phyloP scores from a whole-genome alignment of 2,113 vertebrate species.

The Scomber colias region DNA sequence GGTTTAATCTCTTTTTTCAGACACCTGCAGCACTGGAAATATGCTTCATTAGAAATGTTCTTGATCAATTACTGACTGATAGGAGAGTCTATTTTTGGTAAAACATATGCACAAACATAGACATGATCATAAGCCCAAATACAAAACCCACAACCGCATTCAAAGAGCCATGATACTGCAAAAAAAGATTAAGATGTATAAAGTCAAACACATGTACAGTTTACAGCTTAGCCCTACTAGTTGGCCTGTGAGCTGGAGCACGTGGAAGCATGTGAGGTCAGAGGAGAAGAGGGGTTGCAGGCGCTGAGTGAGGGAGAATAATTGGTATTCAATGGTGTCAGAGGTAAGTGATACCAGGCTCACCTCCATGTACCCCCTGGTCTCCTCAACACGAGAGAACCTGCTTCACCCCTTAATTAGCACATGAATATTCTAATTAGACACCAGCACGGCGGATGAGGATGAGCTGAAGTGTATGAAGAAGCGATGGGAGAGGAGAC shows the following conservation, averaged over 20 bases:
- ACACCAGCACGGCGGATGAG: conserved; percentile 80
- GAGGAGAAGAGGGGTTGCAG: conserved; percentile 38
- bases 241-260: conserved; percentile 48
- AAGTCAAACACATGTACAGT: conserved; percentile 12
- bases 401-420: conserved; percentile 89
- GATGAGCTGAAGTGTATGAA: conserved; percentile 74
- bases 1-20: background rate
- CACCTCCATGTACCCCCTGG: conserved; percentile 77
- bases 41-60: conserved; percentile 18
- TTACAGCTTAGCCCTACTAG: conserved; percentile 27
- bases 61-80: background rate
- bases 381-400: conserved; percentile 80
- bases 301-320: conserved; percentile 63
- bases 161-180: background rate
- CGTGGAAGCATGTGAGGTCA: conserved; percentile 26
- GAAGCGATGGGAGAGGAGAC: conserved; percentile 35
- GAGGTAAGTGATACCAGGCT: conserved; percentile 78
- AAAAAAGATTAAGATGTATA: background rate
- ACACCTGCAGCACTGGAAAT: conserved; percentile 53
- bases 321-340: conserved; percentile 82
- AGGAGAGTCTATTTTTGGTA: background rate
- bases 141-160: background rate
- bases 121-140: background rate
- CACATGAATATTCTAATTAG: conserved; percentile 92
- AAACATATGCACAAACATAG: background rate